Conservation (phyloP, 2,113 vertebrate genomes). For the Tachycineta bicolor region DNA sequence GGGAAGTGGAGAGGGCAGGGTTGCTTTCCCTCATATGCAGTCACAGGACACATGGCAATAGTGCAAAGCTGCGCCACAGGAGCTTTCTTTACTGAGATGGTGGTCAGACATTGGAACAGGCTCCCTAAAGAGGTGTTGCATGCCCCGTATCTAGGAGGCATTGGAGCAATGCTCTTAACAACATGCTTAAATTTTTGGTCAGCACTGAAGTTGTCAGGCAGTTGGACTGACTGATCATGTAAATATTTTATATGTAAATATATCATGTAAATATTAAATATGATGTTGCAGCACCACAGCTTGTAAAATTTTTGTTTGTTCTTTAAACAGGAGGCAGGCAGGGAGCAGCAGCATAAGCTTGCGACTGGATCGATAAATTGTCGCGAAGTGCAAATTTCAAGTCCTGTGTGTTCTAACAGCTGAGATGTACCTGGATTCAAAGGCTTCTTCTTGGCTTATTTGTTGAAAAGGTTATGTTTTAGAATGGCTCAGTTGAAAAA, state of each 20-base stretch:
- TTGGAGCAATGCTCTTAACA: background rate
- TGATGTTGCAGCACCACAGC: background rate
- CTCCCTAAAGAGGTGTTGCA: background rate
- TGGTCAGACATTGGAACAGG: background rate
- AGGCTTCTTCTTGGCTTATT: background rate
- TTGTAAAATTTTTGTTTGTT: background rate
- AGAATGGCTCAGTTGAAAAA: background rate
- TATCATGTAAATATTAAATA: background rate
- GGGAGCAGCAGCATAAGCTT: background rate
- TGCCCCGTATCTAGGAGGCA: background rate
- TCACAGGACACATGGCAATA: background rate
- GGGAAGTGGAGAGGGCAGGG: background rate
- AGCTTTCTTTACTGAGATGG: background rate
- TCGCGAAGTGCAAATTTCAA: background rate
- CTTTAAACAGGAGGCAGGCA: background rate
- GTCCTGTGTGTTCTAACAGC: background rate
- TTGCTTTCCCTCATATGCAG: background rate
- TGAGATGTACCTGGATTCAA: background rate
- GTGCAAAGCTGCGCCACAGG: background rate
- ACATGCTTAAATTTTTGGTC: background rate
- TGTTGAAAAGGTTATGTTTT: background rate
- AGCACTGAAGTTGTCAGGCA: background rate
- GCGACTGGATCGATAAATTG: background rate
- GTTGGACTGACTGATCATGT: background rate
- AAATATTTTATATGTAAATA: background rate